Percentiles rank a stretch among this genome's conserved stretches.
Evolutionary conservation across 2,888 invertebrate species (phyloP).

Genomic region (Synergus gifuensis): DNA sequence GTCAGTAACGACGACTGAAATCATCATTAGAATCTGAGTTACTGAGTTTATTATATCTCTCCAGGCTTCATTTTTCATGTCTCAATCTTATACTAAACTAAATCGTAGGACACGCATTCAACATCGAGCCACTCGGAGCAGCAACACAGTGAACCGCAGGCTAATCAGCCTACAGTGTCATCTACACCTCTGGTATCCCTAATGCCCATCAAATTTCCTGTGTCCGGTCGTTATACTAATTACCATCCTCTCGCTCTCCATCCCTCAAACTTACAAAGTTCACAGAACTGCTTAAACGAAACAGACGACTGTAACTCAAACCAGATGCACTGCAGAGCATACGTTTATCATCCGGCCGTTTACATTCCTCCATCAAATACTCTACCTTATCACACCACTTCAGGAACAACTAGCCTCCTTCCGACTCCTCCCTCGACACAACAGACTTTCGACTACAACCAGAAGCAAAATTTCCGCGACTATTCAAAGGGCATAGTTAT

Average conservation of each 20-base stretch:
- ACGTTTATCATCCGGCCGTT: constrained; percentile 70
- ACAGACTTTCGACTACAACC: constrained; percentile 58
- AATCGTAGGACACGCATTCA: constrained; percentile 72
- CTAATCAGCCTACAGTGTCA: constrained; percentile 60
- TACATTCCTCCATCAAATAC: constrained; percentile 66
- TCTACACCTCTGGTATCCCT: constrained; percentile 67
- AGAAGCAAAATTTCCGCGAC: constrained; percentile 59
- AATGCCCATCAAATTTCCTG: constrained; percentile 73
- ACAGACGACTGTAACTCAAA: constrained; percentile 64
- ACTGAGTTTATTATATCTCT: neutral
- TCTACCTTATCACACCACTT: constrained; percentile 56
- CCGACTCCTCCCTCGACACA: constrained; percentile 66
- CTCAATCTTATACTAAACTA: constrained; percentile 26
- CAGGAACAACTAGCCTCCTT: constrained; percentile 67
- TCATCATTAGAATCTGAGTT: neutral
- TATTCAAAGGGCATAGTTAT: constrained; percentile 56
- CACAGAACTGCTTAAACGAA: constrained; percentile 65
- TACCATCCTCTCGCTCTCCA: constrained; percentile 69
- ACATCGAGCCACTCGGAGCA: constrained; percentile 74
- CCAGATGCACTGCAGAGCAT: constrained; percentile 69
- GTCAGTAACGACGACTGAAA: constrained; percentile 2
- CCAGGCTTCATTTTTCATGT: neutral
- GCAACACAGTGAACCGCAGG: constrained; percentile 67
- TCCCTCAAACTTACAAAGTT: constrained; percentile 61
- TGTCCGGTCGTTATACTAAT: constrained; percentile 69